Conservation (phyloP, 2,888 invertebrate genomes). For the Ectemnius lituratus region DNA sequence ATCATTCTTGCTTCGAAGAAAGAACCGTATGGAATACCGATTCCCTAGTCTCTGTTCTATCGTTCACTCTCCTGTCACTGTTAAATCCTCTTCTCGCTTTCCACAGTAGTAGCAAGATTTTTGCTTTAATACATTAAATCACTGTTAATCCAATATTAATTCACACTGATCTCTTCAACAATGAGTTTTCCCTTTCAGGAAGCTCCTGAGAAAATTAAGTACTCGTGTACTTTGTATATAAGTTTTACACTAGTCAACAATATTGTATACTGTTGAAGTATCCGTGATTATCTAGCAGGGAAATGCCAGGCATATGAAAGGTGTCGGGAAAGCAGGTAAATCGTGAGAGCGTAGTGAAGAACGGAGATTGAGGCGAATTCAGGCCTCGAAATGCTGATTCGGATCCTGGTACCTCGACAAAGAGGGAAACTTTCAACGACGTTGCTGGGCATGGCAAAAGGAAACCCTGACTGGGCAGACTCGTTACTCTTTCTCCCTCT, state of each 20-base stretch:
- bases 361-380: conserved; percentile 17
- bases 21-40: too few species aligned
- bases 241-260: too few species aligned
- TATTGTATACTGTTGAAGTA: too few species aligned
- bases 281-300: too few species aligned
- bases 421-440: conserved; percentile 28
- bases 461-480: conserved; percentile 15
- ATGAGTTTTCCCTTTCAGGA: too few species aligned
- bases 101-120: too few species aligned
- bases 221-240: too few species aligned
- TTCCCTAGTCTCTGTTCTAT: not conserved
- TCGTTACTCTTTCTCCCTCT: conserved; percentile 4
- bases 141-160: too few species aligned
- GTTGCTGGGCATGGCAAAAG: conserved; percentile 13
- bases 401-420: conserved; percentile 38
- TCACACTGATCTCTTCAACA: too few species aligned
- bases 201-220: too few species aligned
- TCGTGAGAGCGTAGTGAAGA: conserved; percentile 11
- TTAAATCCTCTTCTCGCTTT: not conserved
- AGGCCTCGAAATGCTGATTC: conserved; percentile 47
- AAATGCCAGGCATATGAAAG: conserved; percentile 33
- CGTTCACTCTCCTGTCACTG: not conserved
- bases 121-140: too few species aligned
- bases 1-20: not conserved
- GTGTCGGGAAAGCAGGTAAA: conserved; percentile 17